Evolutionary conservation across 2,888 invertebrate genomes (phyloP), one percentile per base, ranked within the genome.

Genomic region (Lydus trimaculatus): DNA sequence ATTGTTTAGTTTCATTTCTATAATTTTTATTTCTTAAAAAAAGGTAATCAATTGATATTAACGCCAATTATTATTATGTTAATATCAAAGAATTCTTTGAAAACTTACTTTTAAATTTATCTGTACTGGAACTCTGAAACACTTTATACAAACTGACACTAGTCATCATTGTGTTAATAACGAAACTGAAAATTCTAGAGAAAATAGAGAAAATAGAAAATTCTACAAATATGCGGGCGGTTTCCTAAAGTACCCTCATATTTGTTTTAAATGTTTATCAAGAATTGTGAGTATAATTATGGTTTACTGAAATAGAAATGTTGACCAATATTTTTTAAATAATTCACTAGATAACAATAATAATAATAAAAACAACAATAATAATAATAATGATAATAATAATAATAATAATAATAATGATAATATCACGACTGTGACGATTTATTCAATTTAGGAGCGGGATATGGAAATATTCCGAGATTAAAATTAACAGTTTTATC

Each of bases 61-160:
- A 61, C 43, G 61, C 61, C 61, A 61, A 39, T 36, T 61, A 36
- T 33, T 17, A 13, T 39, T 61, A 39, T 61, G 43, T 39, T 61
- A 61, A 61, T 17, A 43, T 36, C 43, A 28, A 25, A 61, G 13
- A n/a, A 33, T 9, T 25, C 31, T 20, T 20, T 61, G 5, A 8
- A 23, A 52, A n/a, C 25, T 28, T 7, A 56, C 15, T 0, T 25
- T 2, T 23, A 13, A 25, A 8, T 56, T 13, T 23, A 25, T 28
- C 2, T 28, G 25, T 2, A 56, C 15, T 56, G 28, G 7, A 25
- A 4, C 28, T 8, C 13, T 28, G n/a, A n/a, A 28, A 8, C 56
- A 28, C 56, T 56, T n/a, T 7, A 56, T 1, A 56, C 28, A 56
- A 56, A 56, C 28, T 56, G 25, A 48, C 20, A 48, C 20, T 48